Conservation (phyloP, 2,113 vertebrate species). For the Eulemur rufifrons region DNA sequence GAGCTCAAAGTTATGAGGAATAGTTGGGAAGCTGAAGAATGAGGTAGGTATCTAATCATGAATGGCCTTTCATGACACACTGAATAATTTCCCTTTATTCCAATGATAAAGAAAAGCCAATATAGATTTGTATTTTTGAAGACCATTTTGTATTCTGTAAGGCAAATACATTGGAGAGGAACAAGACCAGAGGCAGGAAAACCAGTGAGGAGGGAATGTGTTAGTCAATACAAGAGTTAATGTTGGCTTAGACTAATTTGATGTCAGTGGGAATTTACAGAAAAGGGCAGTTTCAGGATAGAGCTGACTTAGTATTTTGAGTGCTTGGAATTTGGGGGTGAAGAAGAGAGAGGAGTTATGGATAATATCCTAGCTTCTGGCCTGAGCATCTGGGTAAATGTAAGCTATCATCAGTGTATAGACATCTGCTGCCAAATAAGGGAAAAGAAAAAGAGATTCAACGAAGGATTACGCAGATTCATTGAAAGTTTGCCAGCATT, state of each 20-base stretch:
- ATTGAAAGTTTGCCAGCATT: slow-evolving; percentile 27
- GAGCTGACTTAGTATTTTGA: neutral
- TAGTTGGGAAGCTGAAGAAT: neutral
- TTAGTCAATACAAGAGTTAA: neutral
- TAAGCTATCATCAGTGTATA: neutral
- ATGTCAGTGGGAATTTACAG: neutral
- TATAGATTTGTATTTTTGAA: neutral
- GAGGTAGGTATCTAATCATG: neutral
- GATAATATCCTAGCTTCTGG: neutral
- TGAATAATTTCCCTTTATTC: neutral
- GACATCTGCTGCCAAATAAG: neutral
- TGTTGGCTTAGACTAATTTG: neutral
- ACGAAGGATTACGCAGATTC: neutral
- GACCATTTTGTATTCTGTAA: neutral
- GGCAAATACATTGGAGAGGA: neutral
- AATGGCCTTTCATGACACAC: neutral
- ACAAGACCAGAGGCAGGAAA: neutral
- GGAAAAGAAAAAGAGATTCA: neutral
- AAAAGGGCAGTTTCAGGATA: neutral
- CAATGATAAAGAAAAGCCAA: neutral
- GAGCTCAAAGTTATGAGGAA: neutral
- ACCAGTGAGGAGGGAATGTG: neutral
- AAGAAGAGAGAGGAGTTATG: neutral
- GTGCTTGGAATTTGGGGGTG: neutral
- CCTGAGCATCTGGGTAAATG: neutral